A percentile compares a stretch with the other conserved stretches of the same genome.
These are phyloP conservation scores for Microplitis manilae DNA, from an alignment of 2,888 invertebrate genomes.

Conservation along the genomic window DNA sequence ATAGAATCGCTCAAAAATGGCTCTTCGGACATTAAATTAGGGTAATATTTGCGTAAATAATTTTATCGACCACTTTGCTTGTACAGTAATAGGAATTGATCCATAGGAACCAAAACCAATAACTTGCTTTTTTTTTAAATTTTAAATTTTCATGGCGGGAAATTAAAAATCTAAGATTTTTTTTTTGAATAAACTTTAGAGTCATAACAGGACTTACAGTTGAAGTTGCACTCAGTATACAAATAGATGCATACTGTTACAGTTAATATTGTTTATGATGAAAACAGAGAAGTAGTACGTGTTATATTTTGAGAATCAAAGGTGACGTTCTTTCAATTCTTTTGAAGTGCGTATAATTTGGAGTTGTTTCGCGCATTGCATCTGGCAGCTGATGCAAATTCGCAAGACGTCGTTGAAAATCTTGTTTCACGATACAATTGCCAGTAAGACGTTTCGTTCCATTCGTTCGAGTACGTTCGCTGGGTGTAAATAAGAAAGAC, in stretches of 20 bases:
- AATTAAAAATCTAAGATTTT: no score
- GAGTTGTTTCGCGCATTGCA: constrained; percentile 19
- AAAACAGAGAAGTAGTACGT: neutral
- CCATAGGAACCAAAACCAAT: no score
- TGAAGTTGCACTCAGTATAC: neutral
- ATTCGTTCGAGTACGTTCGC: constrained; percentile 22
- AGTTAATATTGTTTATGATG: neutral
- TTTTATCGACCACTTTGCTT: no score
- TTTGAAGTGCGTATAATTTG: constrained; percentile 25
- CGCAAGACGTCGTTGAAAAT: constrained; percentile 27
- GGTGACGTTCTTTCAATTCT: neutral
- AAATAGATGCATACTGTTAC: neutral
- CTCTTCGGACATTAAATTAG: no score
- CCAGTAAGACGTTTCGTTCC: constrained; percentile 13
- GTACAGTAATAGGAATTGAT: no score
- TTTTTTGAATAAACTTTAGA: no score
- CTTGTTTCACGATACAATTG: constrained; percentile 36
- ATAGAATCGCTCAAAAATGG: no score
- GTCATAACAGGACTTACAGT: no score
- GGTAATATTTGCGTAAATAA: no score
- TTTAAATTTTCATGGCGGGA: no score
- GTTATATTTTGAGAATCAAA: neutral
- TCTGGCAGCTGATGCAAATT: constrained; percentile 36
- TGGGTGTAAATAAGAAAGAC: constrained; percentile 31
- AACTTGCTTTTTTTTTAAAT: no score